Evolutionary conservation across 2,888 invertebrate genomes (phyloP).

Genomic region (Diabrotica balteata): DNA sequence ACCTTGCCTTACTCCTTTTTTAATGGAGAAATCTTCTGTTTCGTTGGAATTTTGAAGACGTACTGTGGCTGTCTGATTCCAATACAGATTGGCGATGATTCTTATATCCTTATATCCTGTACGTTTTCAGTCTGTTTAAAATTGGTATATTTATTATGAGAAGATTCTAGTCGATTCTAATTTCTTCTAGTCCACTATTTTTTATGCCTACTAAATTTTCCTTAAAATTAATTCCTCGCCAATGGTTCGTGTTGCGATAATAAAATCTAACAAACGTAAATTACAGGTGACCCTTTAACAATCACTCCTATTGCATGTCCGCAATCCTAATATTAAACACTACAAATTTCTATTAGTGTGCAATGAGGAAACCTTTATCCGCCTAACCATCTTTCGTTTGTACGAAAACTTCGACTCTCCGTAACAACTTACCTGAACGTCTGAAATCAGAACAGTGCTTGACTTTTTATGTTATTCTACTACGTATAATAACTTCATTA

Average conservation of each 20-base stretch:
- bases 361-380: slow-evolving; percentile 26
- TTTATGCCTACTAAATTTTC: too few species aligned
- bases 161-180: too few species aligned
- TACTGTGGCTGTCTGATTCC: too few species aligned
- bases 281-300: slow-evolving; percentile 13
- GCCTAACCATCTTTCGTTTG: slow-evolving; percentile 17
- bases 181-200: too few species aligned
- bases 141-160: too few species aligned
- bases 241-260: slow-evolving; percentile 7
- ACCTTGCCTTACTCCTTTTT: too few species aligned
- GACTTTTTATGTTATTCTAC: slow-evolving; percentile 32
- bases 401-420: slow-evolving; percentile 10
- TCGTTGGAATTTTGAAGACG: too few species aligned
- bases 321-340: slow-evolving; percentile 26
- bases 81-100: too few species aligned
- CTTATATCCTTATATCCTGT: too few species aligned
- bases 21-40: too few species aligned
- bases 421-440: slow-evolving; percentile 22
- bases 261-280: slow-evolving; percentile 9
- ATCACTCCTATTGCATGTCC: slow-evolving; percentile 24
- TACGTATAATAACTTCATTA: slow-evolving; percentile 39
- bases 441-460: slow-evolving; percentile 28
- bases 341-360: slow-evolving; percentile 33
- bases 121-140: too few species aligned
- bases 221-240: too few species aligned